A percentile compares a stretch with the other conserved stretches of the same genome.
These are phyloP conservation scores for Baronia brevicornis DNA, from an alignment of 2,888 invertebrate genomes.

Conservation along the genomic window DNA sequence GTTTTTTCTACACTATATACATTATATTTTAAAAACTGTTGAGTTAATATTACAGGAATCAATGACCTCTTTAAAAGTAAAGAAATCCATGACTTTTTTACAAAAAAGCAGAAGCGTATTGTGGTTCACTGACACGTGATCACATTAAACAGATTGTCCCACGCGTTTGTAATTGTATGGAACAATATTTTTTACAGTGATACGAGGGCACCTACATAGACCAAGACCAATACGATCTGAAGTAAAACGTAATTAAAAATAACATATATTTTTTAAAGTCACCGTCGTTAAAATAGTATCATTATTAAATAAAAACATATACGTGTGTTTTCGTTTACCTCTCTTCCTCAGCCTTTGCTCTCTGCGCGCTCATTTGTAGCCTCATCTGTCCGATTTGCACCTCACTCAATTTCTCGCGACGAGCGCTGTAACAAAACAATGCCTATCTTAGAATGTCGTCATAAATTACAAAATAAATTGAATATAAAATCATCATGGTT, in stretches of 20 bases:
- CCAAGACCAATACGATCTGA: neutral
- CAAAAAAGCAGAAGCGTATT: no score
- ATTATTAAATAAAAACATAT: conserved; percentile 7
- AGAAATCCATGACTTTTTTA: no score
- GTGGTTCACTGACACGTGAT: no score
- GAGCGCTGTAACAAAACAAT: conserved; percentile 52
- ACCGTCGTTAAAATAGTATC: conserved; percentile 4
- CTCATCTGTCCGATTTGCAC: conserved; percentile 89
- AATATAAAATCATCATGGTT: neutral
- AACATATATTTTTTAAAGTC: conserved; percentile 1
- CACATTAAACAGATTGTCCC: no score
- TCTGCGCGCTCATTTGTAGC: conserved; percentile 84
- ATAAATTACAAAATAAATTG: neutral
- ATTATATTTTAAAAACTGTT: no score
- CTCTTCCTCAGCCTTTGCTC: conserved; percentile 87
- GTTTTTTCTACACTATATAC: no score
- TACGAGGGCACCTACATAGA: no score
- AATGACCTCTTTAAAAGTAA: no score
- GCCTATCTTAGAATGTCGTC: neutral
- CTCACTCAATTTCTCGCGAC: conserved; percentile 84
- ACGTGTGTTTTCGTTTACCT: no score
- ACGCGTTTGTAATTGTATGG: no score
- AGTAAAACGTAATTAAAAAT: neutral
- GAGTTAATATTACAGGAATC: no score
- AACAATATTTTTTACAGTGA: no score